These are phyloP conservation scores for Aphelenchoides fujianensis DNA, from an alignment of 1,140 invertebrate species.

Conservation along the genomic window DNA sequence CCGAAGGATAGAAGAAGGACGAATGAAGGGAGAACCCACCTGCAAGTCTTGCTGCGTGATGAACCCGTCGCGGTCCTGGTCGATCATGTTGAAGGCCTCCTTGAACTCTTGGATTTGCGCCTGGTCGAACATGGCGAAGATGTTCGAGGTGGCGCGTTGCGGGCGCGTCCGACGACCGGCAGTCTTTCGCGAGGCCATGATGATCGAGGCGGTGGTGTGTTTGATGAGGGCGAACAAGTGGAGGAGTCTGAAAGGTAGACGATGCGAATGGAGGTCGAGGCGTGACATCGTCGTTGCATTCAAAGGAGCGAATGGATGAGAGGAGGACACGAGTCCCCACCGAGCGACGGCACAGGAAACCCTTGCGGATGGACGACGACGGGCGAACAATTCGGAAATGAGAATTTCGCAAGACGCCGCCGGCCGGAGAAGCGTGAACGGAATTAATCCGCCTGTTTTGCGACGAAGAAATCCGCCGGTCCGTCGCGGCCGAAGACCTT, in stretches of 20 bases:
- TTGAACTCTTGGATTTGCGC: constrained; percentile 65
- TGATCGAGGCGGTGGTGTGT: no score
- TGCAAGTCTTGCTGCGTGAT: constrained; percentile 64
- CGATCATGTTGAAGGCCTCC: constrained; percentile 66
- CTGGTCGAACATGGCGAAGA: constrained; percentile 66
- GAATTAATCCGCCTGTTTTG: no score
- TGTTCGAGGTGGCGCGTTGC: constrained; percentile 65
- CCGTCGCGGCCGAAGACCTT: no score
- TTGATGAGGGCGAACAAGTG: no score
- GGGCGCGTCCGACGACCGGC: constrained; percentile 62
- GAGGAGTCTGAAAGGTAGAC: not conserved
- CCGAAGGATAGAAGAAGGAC: not conserved
- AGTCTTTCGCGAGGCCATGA: constrained; percentile 63
- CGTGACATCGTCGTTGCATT: constrained; percentile 3
- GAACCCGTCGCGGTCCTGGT: constrained; percentile 65
- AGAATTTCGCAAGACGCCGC: no score
- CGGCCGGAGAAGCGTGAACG: no score
- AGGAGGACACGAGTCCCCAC: not conserved
- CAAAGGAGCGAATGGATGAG: not conserved
- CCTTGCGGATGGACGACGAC: not conserved
- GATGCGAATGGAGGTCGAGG: not conserved
- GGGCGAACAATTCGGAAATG: no score
- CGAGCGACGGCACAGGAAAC: not conserved
- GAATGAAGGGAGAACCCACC: not conserved
- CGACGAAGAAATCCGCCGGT: no score